Conservation (phyloP, 2,113 vertebrate genomes). For the Apodemus speciosus region DNA sequence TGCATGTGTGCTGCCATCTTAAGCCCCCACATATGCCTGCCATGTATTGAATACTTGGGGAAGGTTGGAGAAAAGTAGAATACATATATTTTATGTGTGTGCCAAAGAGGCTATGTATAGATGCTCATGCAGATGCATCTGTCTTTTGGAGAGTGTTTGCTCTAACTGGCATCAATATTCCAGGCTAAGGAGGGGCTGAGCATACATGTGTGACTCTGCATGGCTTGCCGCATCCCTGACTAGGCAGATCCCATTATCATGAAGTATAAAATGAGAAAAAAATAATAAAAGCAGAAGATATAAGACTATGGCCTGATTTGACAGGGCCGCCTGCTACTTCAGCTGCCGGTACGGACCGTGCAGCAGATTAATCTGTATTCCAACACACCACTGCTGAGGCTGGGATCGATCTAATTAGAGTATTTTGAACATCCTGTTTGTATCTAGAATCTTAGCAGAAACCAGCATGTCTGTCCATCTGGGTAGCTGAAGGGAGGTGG, state of each 20-base stretch:
- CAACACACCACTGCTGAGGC: slow-evolving; percentile 70
- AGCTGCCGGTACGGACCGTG: slow-evolving; percentile 78
- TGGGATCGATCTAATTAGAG: slow-evolving; percentile 85
- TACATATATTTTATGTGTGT: slow-evolving; percentile 37
- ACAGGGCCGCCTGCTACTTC: slow-evolving; percentile 83
- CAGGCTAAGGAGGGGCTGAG: not conserved
- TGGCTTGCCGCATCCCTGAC: slow-evolving; percentile 66
- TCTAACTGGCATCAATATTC: slow-evolving; percentile 60
- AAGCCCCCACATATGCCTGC: not conserved
- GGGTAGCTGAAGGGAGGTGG: slow-evolving; percentile 30
- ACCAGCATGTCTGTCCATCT: slow-evolving; percentile 71
- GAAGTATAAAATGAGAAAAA: slow-evolving; percentile 68
- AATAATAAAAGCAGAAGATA: slow-evolving; percentile 79
- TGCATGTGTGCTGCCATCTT: not conserved
- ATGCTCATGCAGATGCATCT: slow-evolving; percentile 3
- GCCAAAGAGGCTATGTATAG: slow-evolving; percentile 56
- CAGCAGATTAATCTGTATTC: slow-evolving; percentile 85
- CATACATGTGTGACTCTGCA: slow-evolving; percentile 52
- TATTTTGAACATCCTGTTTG: slow-evolving; percentile 82
- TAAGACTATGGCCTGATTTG: slow-evolving; percentile 78
- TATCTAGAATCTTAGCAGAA: slow-evolving; percentile 71
- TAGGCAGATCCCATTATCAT: slow-evolving; percentile 78
- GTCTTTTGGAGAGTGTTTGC: slow-evolving; percentile 32
- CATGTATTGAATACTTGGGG: slow-evolving; percentile 24
- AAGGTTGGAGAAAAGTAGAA: slow-evolving; percentile 39